These are phyloP conservation scores for Ahaetulla prasina DNA, from an alignment of 2,113 vertebrate genomes.

Conservation along the genomic window DNA sequence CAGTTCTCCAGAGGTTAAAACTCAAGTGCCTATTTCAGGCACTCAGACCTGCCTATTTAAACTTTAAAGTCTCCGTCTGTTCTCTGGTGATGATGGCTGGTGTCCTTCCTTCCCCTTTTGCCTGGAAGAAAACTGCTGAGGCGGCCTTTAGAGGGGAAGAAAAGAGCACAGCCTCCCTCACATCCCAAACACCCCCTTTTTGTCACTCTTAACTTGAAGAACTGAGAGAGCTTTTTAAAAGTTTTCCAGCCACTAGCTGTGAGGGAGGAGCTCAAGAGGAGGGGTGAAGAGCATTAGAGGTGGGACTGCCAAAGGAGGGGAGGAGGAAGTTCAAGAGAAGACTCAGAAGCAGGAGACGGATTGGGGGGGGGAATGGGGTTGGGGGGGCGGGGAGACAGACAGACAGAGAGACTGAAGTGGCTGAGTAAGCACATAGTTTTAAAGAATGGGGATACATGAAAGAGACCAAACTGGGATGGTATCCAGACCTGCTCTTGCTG, in stretches of 20 bases:
- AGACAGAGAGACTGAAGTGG: not conserved
- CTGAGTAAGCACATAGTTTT: conserved; percentile 9
- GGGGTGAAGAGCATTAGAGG: conserved; percentile 48
- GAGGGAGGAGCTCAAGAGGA: conserved; percentile 57
- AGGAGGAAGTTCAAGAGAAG: conserved; percentile 38
- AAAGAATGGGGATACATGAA: conserved; percentile 16
- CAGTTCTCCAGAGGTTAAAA: conserved; percentile 62
- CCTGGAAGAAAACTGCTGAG: conserved; percentile 77
- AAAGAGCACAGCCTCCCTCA: conserved; percentile 25
- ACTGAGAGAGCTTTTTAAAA: conserved; percentile 73
- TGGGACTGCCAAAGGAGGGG: conserved; percentile 57
- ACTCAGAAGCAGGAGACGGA: not conserved
- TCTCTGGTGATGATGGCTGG: conserved; percentile 45
- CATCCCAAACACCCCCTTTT: conserved; percentile 57
- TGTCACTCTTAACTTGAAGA: conserved; percentile 62
- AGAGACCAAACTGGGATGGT: not conserved
- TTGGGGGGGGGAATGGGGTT: not conserved
- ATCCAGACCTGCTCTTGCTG: conserved; percentile 6
- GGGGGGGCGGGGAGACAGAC: not conserved
- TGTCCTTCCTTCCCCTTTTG: conserved; percentile 62
- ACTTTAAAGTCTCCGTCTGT: conserved; percentile 70
- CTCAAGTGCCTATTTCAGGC: conserved; percentile 58
- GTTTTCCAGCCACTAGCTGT: conserved; percentile 71
- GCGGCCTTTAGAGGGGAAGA: conserved; percentile 49
- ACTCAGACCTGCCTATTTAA: conserved; percentile 74